A percentile compares a stretch with the other conserved stretches of the same genome.
These are phyloP conservation scores for Nasua narica DNA, from an alignment of 2,797 vertebrate genomes.

Conservation along the genomic window DNA sequence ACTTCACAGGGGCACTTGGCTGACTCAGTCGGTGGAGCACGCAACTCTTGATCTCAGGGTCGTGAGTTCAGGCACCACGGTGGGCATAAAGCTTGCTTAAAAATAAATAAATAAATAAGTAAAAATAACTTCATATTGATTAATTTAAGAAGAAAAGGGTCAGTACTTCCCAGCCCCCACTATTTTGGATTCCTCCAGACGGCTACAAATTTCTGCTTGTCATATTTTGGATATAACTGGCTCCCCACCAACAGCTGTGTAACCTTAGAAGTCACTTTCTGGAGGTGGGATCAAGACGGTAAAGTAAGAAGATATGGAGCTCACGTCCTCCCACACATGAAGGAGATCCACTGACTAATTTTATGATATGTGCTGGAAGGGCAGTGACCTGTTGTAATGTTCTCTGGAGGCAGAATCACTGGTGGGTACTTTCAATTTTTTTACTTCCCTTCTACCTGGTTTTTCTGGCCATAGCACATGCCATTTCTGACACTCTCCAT, in stretches of 20 bases:
- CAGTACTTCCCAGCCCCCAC: background rate
- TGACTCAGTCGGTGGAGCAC: background rate
- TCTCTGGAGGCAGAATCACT: background rate
- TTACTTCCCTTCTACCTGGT: background rate
- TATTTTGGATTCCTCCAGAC: background rate
- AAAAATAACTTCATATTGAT: background rate
- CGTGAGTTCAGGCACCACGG: background rate
- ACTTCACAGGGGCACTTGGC: background rate
- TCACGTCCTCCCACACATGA: background rate
- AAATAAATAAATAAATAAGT: background rate
- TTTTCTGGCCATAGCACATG: background rate
- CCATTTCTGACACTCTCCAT: background rate
- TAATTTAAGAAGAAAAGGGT: background rate
- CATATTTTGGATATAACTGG: background rate
- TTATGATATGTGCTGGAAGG: background rate
- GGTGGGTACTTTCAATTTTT: background rate
- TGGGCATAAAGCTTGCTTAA: background rate
- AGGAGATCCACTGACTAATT: background rate
- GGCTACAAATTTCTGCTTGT: background rate
- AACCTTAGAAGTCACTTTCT: background rate
- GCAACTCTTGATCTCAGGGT: background rate
- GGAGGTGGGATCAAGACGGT: background rate
- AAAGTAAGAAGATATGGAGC: background rate
- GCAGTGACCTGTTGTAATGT: background rate
- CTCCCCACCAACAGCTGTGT: background rate